Evolutionary conservation across 2,797 vertebrate species (phyloP).

Genomic region (Falco biarmicus): DNA sequence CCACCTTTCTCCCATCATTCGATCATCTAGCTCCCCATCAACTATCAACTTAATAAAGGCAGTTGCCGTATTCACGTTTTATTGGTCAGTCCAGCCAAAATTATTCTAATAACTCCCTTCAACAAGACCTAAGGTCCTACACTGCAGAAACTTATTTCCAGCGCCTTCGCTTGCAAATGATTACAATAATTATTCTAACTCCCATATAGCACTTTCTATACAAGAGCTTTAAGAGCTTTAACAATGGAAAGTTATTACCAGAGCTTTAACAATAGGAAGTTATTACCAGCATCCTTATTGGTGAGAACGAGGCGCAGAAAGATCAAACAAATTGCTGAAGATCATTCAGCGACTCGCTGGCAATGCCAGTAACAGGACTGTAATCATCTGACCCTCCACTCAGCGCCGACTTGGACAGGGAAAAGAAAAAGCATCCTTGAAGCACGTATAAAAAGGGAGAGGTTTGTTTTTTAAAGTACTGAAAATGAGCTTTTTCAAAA

Average conservation of each 20-base stretch:
- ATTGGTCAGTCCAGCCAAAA: slow-evolving; percentile 12
- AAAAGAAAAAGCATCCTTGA: background rate
- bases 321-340: slow-evolving; percentile 41
- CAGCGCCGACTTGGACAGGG: background rate
- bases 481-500: background rate
- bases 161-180: background rate
- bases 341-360: background rate
- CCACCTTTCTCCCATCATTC: background rate
- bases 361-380: background rate
- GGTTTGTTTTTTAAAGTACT: background rate
- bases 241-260: slow-evolving; percentile 64
- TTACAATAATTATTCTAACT: slow-evolving; percentile 39
- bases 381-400: background rate
- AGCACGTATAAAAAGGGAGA: fast-evolving
- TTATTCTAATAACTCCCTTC: background rate
- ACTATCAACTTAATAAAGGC: background rate
- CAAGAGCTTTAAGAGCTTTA: slow-evolving; percentile 4
- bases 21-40: background rate
- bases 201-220: background rate
- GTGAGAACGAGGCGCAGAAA: background rate
- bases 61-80: background rate
- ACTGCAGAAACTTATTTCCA: background rate
- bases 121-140: background rate
- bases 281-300: slow-evolving; percentile 56
- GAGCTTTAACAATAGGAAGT: slow-evolving; percentile 52